Evolutionary conservation across 2,113 vertebrate species (phyloP).

Genomic region (Eptesicus fuscus): DNA sequence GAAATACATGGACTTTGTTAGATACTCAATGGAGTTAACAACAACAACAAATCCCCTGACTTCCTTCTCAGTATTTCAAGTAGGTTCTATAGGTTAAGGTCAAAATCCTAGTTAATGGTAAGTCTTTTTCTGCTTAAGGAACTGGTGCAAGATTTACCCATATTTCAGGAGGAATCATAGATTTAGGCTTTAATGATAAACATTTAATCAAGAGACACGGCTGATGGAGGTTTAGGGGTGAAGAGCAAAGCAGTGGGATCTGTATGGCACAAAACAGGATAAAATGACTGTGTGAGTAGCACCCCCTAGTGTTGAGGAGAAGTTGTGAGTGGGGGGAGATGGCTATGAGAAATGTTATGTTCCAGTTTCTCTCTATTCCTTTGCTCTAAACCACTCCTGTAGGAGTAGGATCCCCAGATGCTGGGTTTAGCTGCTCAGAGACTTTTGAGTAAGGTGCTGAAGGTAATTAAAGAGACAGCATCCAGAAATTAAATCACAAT

Average conservation of each 20-base stretch:
- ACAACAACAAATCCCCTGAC: background rate
- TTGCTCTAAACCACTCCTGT: background rate
- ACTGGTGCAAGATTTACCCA: background rate
- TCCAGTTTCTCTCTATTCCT: background rate
- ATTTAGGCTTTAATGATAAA: constrained; percentile 11
- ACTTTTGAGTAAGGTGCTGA: background rate
- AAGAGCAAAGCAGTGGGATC: background rate
- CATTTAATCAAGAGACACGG: background rate
- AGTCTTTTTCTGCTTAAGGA: background rate
- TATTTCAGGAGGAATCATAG: background rate
- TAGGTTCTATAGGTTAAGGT: background rate
- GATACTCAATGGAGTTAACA: background rate
- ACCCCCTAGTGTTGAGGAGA: background rate
- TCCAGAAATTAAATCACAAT: background rate
- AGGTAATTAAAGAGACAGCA: background rate
- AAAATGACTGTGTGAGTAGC: background rate
- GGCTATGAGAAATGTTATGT: background rate
- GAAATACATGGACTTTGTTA: background rate
- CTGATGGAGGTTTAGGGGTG: background rate
- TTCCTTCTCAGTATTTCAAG: background rate
- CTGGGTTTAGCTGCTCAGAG: background rate
- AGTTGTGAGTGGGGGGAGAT: background rate
- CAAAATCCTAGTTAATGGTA: background rate
- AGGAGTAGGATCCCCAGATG: background rate
- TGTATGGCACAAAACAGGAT: background rate